These are phyloP conservation scores for Heterodera filipjevi DNA, from an alignment of 2,888 invertebrate species.

Conservation along the genomic window DNA sequence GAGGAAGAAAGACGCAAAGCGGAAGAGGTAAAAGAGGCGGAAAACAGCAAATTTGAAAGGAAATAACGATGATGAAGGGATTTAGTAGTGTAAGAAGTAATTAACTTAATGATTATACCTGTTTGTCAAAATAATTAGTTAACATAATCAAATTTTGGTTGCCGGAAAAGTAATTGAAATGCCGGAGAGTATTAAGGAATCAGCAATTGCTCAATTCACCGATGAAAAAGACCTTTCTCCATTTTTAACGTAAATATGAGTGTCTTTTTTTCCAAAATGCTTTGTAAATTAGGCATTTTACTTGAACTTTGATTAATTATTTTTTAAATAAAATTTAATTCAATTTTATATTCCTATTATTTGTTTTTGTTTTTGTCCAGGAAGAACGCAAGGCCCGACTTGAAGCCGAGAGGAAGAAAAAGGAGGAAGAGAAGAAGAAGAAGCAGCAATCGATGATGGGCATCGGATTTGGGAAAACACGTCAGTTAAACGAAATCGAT, in stretches of 20 bases:
- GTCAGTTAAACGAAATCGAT: background rate
- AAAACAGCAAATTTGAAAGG: background rate
- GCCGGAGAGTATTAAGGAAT: too few species aligned
- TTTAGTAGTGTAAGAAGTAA: too few species aligned
- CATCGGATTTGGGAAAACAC: conserved; percentile 34
- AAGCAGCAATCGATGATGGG: conserved; percentile 43
- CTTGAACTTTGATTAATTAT: too few species aligned
- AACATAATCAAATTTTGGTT: too few species aligned
- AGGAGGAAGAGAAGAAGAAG: conserved; percentile 61
- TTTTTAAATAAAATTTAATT: background rate
- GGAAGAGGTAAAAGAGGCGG: conserved; percentile 60
- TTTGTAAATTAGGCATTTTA: too few species aligned
- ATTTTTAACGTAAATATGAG: too few species aligned
- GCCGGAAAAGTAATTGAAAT: too few species aligned
- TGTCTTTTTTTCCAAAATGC: too few species aligned
- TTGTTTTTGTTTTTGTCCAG: conserved; percentile 25
- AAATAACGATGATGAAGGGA: background rate
- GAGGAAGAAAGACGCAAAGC: conserved; percentile 57
- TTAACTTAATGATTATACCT: too few species aligned
- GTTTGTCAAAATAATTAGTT: too few species aligned
- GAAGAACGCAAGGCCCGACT: conserved; percentile 55
- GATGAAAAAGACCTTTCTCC: too few species aligned
- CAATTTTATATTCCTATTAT: background rate
- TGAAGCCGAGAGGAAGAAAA: conserved; percentile 56
- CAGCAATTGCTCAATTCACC: too few species aligned